These are phyloP conservation scores for Acanthosepion esculentum DNA, from an alignment of 2,888 invertebrate species.

Conservation along the genomic window DNA sequence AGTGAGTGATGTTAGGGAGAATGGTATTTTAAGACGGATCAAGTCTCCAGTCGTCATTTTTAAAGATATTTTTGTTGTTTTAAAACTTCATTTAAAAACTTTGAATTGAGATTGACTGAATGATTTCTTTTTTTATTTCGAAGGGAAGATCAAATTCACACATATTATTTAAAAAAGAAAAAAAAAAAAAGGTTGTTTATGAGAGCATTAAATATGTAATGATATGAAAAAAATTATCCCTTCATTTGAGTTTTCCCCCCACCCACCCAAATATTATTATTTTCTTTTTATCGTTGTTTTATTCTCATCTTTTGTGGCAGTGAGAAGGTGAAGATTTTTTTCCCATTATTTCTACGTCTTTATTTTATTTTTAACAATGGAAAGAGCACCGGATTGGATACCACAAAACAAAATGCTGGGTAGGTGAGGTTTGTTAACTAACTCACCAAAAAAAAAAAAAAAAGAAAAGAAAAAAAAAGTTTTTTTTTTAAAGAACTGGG, in stretches of 20 bases:
- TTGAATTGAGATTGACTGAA: background rate
- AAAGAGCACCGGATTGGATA: slow-evolving; percentile 33
- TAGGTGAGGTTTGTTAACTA: background rate
- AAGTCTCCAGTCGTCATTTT: background rate
- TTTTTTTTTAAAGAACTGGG: background rate
- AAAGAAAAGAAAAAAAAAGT: background rate
- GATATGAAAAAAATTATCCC: background rate
- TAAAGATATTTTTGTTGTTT: background rate
- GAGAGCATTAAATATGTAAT: background rate
- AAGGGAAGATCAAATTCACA: background rate
- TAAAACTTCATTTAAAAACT: background rate
- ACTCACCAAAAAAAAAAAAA: background rate
- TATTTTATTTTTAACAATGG: background rate
- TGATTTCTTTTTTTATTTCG: background rate
- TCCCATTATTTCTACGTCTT: background rate
- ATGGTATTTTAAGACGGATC: background rate
- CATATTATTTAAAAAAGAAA: background rate
- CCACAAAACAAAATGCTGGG: background rate
- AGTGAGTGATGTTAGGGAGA: background rate
- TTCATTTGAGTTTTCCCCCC: too few species aligned
- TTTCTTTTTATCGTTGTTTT: background rate
- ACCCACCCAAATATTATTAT: too few species aligned
- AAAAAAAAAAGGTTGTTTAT: background rate
- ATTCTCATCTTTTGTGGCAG: slow-evolving; percentile 2
- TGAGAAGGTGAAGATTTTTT: background rate